A percentile compares a stretch with the other conserved stretches of the same genome.
phyloP scores from a whole-genome alignment of 2,888 invertebrate species.

The Bembecia ichneumoniformis region DNA sequence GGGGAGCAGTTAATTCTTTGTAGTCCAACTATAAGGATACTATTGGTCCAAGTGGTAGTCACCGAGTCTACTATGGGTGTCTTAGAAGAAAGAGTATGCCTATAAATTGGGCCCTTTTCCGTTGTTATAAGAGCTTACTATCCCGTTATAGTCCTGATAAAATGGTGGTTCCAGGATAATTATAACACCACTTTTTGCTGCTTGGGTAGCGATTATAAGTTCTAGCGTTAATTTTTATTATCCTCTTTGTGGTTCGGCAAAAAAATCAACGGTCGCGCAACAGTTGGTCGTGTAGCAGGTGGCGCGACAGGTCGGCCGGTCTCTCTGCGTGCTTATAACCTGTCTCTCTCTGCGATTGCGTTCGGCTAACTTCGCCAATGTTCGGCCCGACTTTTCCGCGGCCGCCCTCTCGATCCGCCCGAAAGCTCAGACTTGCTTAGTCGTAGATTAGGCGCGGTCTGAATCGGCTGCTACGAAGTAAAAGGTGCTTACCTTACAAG shows the following conservation, averaged over 20 bases:
- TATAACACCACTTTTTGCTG: no score
- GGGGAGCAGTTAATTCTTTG: no score
- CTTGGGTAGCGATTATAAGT: constrained; percentile 6
- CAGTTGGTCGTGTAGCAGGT: constrained; percentile 68
- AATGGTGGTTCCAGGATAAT: no score
- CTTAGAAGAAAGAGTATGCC: no score
- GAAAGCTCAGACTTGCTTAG: constrained; percentile 52
- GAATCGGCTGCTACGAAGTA: constrained; percentile 31
- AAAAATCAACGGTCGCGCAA: constrained; percentile 70
- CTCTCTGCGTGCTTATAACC: constrained; percentile 6
- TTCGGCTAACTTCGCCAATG: constrained; percentile 30
- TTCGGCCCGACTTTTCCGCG: constrained; percentile 22
- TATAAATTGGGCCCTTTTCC: no score
- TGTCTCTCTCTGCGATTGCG: constrained; percentile 15
- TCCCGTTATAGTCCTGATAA: no score
- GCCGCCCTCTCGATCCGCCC: constrained; percentile 60
- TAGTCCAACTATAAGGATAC: no score
- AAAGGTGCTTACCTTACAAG: no score
- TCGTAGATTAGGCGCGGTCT: constrained; percentile 50
- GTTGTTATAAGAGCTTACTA: no score
- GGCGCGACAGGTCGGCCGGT: constrained; percentile 57
- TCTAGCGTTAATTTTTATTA: constrained; percentile 53
- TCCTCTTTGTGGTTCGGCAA: constrained; percentile 45
- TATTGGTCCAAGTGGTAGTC: no score
- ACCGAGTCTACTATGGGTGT: no score